Evolutionary conservation across 1,140 invertebrate species (phyloP).

Genomic region (Phymastichus coffea): DNA sequence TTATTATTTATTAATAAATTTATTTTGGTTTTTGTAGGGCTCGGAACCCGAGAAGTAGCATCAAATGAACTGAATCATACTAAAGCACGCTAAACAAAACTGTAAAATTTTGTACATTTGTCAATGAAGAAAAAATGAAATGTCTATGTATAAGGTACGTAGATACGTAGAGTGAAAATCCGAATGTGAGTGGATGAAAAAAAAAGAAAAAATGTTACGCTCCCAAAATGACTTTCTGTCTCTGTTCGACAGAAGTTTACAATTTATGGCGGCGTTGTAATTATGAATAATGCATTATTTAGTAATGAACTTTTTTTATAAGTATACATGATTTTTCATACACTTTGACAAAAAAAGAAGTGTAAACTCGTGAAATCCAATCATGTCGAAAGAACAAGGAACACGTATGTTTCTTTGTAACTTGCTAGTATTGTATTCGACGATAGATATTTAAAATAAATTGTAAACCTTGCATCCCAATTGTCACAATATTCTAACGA

Average conservation of each 20-base stretch:
- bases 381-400: constrained; percentile 13
- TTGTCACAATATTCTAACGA: constrained; percentile 18
- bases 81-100: constrained; percentile 2
- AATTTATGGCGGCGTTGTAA: constrained; percentile 19
- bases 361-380: constrained; percentile 12
- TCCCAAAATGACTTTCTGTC: not conserved
- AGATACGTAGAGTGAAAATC: no score
- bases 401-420: constrained; percentile 12
- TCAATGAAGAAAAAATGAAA: constrained; percentile 2
- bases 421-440: constrained; percentile 27
- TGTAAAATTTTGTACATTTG: constrained; percentile 29
- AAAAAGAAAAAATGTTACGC: constrained; percentile 8
- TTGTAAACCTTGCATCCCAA: constrained; percentile 17
- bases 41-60: constrained; percentile 53
- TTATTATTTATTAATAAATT: constrained; percentile 30
- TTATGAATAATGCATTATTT: constrained; percentile 18
- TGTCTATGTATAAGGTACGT: constrained; percentile 16
- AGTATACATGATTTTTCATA: constrained; percentile 10
- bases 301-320: constrained; percentile 13
- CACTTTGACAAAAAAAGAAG: constrained; percentile 3
- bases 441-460: constrained; percentile 28
- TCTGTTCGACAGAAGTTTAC: constrained; percentile 7
- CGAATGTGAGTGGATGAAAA: no score
- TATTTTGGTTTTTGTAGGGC: constrained; percentile 47
- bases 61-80: constrained; percentile 23